Percentiles rank a stretch among this genome's conserved stretches.
Evolutionary conservation across 64 coral and sea anemone species (phyloP).

Genomic region (Montipora capricornis): DNA sequence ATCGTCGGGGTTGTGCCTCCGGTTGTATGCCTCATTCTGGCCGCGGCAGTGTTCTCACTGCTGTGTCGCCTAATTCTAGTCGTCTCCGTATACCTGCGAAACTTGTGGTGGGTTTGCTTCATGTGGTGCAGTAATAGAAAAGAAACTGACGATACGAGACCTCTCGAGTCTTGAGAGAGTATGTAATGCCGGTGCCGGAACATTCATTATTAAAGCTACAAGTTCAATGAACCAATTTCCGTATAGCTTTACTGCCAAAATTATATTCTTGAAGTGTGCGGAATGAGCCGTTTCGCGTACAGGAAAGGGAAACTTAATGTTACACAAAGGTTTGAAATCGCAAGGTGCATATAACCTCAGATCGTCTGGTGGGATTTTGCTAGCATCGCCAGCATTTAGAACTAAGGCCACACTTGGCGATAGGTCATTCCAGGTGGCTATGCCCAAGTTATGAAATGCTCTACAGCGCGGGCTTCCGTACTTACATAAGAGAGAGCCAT

Average conservation of each 20-base stretch:
- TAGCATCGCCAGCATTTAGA: too few species aligned
- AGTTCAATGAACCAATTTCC: neutral
- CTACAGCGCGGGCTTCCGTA: neutral
- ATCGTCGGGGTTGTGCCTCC: conserved; percentile 58
- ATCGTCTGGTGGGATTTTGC: too few species aligned
- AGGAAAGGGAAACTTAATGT: conserved; percentile 5
- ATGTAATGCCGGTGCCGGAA: conserved; percentile 3
- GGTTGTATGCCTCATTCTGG: conserved; percentile 37
- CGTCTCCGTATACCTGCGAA: neutral
- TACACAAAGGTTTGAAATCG: conserved; percentile 10
- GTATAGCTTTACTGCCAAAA: neutral
- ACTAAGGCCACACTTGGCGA: too few species aligned
- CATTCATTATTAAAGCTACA: conserved; percentile 17
- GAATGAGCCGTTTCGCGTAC: conserved; percentile 11
- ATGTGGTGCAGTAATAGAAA: neutral
- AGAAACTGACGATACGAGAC: neutral
- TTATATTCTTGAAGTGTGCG: neutral
- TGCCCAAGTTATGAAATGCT: too few species aligned
- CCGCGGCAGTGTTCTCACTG: conserved; percentile 5
- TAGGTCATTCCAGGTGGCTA: too few species aligned
- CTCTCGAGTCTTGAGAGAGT: conserved; percentile 32
- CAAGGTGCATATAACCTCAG: neutral
- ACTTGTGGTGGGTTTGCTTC: neutral
- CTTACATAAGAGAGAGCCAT: conserved; percentile 8
- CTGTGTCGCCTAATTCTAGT: conserved; percentile 9